Conservation (phyloP, 1,140 invertebrate species). For the Dreissena polymorpha region DNA sequence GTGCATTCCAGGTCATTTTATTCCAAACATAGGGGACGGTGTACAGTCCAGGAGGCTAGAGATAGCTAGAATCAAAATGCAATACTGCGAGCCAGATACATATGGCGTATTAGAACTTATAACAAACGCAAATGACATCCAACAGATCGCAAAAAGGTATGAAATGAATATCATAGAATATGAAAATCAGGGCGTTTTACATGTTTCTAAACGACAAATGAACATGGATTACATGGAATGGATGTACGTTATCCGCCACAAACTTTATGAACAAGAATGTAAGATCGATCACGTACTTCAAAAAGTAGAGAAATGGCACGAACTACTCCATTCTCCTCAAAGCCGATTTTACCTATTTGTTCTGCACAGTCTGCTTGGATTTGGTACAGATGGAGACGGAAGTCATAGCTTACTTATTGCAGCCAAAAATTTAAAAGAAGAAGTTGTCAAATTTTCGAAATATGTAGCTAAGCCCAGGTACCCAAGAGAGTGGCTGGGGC, state of each 20-base stretch:
- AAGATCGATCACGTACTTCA: slow-evolving; percentile 13
- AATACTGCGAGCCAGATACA: slow-evolving; percentile 17
- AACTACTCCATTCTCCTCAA: neutral
- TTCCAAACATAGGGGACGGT: slow-evolving; percentile 11
- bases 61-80: slow-evolving; percentile 47
- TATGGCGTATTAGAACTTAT: slow-evolving; percentile 15
- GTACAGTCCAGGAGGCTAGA: slow-evolving; percentile 19
- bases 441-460: neutral
- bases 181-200: neutral
- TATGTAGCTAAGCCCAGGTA: slow-evolving; percentile 16
- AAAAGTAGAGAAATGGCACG: slow-evolving; percentile 16
- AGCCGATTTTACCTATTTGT: slow-evolving; percentile 35
- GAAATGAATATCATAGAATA: slow-evolving; percentile 28
- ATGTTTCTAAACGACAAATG: slow-evolving; percentile 5
- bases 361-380: slow-evolving; percentile 12
- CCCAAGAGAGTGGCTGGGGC: slow-evolving; percentile 41
- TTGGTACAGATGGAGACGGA: neutral
- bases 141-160: neutral
- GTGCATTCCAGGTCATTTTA: slow-evolving; percentile 11
- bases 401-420: neutral
- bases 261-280: neutral
- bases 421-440: slow-evolving; percentile 12
- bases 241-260: slow-evolving; percentile 6
- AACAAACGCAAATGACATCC: neutral
- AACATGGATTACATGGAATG: slow-evolving; percentile 38